phyloP scores from a whole-genome alignment of 2,797 vertebrate genomes.

The Coccyzus lansbergi region DNA sequence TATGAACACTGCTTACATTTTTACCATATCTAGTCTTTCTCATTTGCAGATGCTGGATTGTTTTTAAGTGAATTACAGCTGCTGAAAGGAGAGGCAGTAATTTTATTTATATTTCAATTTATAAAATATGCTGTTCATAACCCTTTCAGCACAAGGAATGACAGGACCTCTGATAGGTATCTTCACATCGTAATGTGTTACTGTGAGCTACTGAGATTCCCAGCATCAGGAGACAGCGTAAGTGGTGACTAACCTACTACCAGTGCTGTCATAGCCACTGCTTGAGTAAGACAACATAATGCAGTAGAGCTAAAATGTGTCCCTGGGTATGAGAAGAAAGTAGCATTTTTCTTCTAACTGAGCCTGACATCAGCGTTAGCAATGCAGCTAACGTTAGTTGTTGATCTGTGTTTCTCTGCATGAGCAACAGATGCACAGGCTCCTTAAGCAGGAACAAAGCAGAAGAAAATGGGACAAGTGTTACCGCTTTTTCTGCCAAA shows the following conservation, averaged over 20 bases:
- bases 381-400: background rate
- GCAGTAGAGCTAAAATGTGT: background rate
- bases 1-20: background rate
- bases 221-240: background rate
- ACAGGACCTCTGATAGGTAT: background rate
- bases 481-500: background rate
- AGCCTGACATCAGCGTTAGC: background rate
- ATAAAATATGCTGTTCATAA: background rate
- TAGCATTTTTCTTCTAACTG: constrained; percentile 14
- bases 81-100: background rate
- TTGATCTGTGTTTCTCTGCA: background rate
- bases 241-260: background rate
- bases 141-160: background rate
- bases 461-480: background rate
- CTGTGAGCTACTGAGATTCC: background rate
- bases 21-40: background rate
- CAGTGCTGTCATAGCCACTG: background rate
- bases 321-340: background rate
- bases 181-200: background rate
- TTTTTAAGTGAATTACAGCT: constrained; percentile 32
- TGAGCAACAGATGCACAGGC: background rate
- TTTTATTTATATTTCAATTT: constrained; percentile 14
- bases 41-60: background rate
- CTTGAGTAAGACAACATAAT: background rate
- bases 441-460: background rate